Percentiles rank a stretch among this genome's conserved stretches.
These are phyloP conservation scores for Ahaetulla prasina DNA, from an alignment of 2,113 vertebrate genomes.

Conservation along the genomic window DNA sequence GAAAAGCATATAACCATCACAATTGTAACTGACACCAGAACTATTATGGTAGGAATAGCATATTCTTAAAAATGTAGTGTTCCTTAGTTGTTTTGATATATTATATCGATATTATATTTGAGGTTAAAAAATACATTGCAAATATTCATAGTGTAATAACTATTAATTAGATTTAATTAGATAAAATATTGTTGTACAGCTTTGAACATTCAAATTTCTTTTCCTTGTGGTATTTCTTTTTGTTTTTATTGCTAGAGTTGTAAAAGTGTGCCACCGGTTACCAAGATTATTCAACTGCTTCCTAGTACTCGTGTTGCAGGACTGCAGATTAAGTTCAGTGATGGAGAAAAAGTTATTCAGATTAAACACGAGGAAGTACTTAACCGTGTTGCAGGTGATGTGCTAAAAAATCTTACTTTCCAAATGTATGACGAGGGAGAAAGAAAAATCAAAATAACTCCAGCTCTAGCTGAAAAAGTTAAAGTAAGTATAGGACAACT, in stretches of 20 bases:
- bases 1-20: not conserved
- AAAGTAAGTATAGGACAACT: slow-evolving; percentile 77
- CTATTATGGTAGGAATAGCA: not conserved
- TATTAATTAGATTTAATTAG: not conserved
- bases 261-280: slow-evolving; percentile 70
- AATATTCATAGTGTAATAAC: not conserved
- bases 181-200: not conserved
- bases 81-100: not conserved
- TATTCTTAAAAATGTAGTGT: not conserved
- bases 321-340: slow-evolving; percentile 75
- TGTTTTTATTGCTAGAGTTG: slow-evolving; percentile 63
- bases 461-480: slow-evolving; percentile 74
- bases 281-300: slow-evolving; percentile 76
- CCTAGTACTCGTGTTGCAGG: slow-evolving; percentile 78
- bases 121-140: not conserved
- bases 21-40: not conserved
- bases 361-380: slow-evolving; percentile 84
- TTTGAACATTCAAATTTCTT: not conserved
- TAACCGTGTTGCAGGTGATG: slow-evolving; percentile 79
- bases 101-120: not conserved
- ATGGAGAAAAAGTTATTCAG: slow-evolving; percentile 72
- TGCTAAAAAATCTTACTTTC: slow-evolving; percentile 80
- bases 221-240: not conserved
- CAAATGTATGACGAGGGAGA: slow-evolving; percentile 86
- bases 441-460: slow-evolving; percentile 72